Base-by-base conservation (phyloP, 2,113 vertebrate species). In the Colius striatus region DNA sequence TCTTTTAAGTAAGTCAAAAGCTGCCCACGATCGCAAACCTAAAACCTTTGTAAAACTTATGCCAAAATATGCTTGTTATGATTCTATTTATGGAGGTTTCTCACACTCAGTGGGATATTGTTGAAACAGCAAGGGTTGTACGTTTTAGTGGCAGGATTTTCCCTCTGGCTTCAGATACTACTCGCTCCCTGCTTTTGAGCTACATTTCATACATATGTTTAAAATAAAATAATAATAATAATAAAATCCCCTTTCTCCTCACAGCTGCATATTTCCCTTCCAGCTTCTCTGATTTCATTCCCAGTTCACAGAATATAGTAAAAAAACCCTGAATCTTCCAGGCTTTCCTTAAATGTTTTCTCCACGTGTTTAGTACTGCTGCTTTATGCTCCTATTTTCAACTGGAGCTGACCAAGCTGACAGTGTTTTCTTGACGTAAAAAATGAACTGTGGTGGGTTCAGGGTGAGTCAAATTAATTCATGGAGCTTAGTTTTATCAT, bases 161-260 rank as follows among this genome's bases (percentile, higher is more conserved):
- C 86, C 84, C 61, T 93, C 32, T 93, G 93, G 71, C 94, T 73
- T 83, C 77, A 50, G 61, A 88, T 85, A 84, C 72, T 21, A 9
- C 74, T 91, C 7, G 3, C 54, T 89, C 78, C 43, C 48, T 78
- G n/a, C 48, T 94, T 93, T 88, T 87, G 58, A 94, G 90, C 65
- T 91, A 27, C 88, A 48, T 79, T 85, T 94, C 75, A 96, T 90
- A 92, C 65, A 86, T 87, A 55, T 84, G 83, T 84, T 95, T 95
- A 84, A 95, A 96, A 89, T 95, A 95, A 94, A 94, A 94, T 86
- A 93, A 95, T 81, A 90, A 87, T 86, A 90, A 87, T 86, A 93
- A 87, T 90, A 94, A 89, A 54, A n/a, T 47, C 54, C 25, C 30
- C 27, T 84, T 91, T 91, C 51, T 57, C 74, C 79, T 97, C 83